phyloP scores from a whole-genome alignment of 2,113 vertebrate species.

The Chaetodon trifascialis region DNA sequence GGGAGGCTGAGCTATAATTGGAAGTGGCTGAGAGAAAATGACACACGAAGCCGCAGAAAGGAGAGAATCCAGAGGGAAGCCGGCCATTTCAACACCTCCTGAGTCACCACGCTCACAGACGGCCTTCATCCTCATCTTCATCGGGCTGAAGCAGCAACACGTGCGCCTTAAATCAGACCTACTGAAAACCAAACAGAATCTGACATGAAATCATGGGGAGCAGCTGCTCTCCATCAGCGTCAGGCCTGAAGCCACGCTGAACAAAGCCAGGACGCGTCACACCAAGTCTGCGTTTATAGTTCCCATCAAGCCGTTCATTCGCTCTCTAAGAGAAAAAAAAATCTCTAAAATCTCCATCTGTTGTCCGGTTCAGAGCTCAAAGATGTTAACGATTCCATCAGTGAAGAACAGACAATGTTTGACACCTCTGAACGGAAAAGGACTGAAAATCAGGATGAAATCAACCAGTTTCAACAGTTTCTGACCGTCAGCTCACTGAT shows the following conservation, averaged over 20 bases:
- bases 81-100: background rate
- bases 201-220: background rate
- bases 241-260: background rate
- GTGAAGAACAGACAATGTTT: background rate
- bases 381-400: too few species aligned
- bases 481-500: too few species aligned
- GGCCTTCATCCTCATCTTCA: background rate
- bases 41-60: background rate
- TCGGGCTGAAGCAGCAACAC: background rate
- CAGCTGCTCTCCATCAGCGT: background rate
- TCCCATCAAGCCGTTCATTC: too few species aligned
- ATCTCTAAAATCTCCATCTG: too few species aligned
- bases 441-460: too few species aligned
- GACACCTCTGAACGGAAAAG: too few species aligned
- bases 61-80: constrained; percentile 22
- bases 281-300: too few species aligned
- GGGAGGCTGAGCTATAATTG: constrained; percentile 40
- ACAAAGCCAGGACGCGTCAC: too few species aligned
- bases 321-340: too few species aligned
- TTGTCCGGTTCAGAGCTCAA: too few species aligned
- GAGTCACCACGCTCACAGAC: background rate
- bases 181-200: background rate
- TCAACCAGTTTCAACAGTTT: too few species aligned
- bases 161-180: background rate
- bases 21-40: constrained; percentile 42